Evolutionary conservation across 37 sponge, comb jelly and placozoan species (phyloP), one percentile per base, ranked within the genome.

Genomic region (Petrosia ficiformis): DNA sequence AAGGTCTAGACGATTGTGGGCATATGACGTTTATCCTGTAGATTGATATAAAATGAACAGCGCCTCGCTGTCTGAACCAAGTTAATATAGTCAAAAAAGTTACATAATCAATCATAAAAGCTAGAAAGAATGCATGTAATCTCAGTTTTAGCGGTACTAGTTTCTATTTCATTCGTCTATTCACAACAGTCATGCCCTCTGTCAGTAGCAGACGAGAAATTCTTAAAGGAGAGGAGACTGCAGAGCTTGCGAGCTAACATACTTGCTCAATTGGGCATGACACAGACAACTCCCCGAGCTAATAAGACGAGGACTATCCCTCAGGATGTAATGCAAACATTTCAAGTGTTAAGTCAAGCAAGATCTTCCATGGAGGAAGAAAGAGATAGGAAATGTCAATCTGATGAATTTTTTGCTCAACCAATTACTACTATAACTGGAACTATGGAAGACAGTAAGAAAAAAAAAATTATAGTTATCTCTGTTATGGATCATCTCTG

Each of bases 371-470:
- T 71, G 1, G 60, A 71, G 65, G 64, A 59, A 24, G 81, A 63
- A 52, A 22, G 61, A 37, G 74, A 73, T 22, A 39, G 14, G 11
- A 65, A 38, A 21, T 85, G 86, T 67, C 64, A 41, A 22, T 77
- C 78, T 5, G 59, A 78, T 0, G 79, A 73, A 1, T 78, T 79
- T 59, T 85, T 68, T 59, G 86, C 86, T 24, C 72, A 74, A 42
- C 86, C 86, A 4, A 67, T 85, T 2, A 52, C 66, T n/a, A 68
- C 80, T 30, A 79, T 85, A 65, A 66, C 68, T 22, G 86, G 80
- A 5, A 33, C 39, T 30, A 79, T 79, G 67, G 32, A 30, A 24
- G 65, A 8, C 6, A 25, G 65, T 30, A 54, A 22, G 16, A 21
- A 54, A 54, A 16, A 54, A 54, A 16, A 22, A 21, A 54, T 54